Evolutionary conservation across 2,888 invertebrate species (phyloP).

Genomic region (Epistrophe eligans): DNA sequence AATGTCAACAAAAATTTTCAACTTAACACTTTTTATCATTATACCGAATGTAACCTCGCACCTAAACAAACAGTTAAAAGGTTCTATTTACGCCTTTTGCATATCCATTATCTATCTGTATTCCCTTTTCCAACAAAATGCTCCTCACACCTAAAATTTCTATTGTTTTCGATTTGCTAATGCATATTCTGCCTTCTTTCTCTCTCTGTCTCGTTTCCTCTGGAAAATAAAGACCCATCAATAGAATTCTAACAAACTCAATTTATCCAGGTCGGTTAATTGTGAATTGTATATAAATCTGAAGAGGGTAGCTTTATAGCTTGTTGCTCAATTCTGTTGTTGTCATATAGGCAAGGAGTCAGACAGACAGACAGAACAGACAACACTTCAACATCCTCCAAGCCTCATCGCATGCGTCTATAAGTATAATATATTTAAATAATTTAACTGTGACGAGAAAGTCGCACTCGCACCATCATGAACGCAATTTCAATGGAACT

Average conservation of each 20-base stretch:
- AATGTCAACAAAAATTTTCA: neutral
- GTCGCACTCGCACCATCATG: conserved; percentile 41
- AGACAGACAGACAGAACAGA: conserved; percentile 42
- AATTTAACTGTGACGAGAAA: conserved; percentile 68
- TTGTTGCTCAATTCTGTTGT: conserved; percentile 64
- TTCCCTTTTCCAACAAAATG: conserved; percentile 38
- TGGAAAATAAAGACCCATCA: conserved; percentile 23
- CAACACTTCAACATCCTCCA: conserved; percentile 32
- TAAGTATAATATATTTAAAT: conserved; percentile 53
- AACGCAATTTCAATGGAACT: conserved; percentile 58
- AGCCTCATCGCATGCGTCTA: conserved; percentile 19
- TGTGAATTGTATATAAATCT: conserved; percentile 57
- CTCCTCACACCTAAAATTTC: conserved; percentile 39
- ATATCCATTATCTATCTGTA: conserved; percentile 52
- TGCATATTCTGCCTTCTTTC: conserved; percentile 40
- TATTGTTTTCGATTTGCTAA: conserved; percentile 69
- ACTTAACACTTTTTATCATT: neutral
- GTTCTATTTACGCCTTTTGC: conserved; percentile 28
- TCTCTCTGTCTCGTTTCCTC: neutral
- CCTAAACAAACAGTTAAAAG: conserved; percentile 53
- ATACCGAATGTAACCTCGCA: conserved; percentile 10
- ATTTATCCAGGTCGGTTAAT: conserved; percentile 70
- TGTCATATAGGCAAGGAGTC: conserved; percentile 36
- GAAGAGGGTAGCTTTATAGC: conserved; percentile 4
- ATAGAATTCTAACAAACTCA: conserved; percentile 54